phyloP scores from a whole-genome alignment of 2,888 invertebrate species.

The Agonopterix arenella region DNA sequence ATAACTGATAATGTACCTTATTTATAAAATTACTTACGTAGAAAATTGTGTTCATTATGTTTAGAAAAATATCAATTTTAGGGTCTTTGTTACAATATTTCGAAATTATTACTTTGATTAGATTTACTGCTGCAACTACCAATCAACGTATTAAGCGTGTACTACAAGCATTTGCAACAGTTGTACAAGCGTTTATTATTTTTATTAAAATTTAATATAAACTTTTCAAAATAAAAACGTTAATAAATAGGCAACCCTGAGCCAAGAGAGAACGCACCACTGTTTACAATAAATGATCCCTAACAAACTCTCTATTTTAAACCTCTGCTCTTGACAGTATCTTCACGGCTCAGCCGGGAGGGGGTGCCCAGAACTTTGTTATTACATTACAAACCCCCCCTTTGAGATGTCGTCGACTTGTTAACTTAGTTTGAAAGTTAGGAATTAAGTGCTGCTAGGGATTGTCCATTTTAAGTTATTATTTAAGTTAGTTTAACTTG shows the following conservation, averaged over 20 bases:
- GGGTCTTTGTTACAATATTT: no score
- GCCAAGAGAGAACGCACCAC: not conserved
- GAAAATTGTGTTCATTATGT: no score
- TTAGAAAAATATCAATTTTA: no score
- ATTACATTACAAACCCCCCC: slow-evolving; percentile 29
- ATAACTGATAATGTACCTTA: no score
- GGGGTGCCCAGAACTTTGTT: slow-evolving; percentile 23
- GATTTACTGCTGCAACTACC: no score
- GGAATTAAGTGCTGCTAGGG: slow-evolving; percentile 15
- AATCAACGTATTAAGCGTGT: no score
- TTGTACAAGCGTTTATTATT: no score
- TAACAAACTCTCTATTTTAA: not conserved
- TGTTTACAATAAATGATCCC: not conserved
- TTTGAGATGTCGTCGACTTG: slow-evolving; percentile 26
- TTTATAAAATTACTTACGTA: no score
- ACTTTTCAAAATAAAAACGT: no score
- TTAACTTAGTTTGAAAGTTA: slow-evolving; percentile 33
- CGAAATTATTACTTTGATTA: no score
- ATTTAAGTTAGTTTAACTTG: not conserved
- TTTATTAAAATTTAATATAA: no score
- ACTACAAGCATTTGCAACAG: no score
- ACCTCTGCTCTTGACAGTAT: slow-evolving; percentile 13
- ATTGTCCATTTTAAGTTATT: slow-evolving; percentile 9
- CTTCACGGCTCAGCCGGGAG: slow-evolving; percentile 20
- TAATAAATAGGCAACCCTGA: not conserved